Percentiles rank a stretch among this genome's conserved stretches.
Conservation (phyloP, 2,113 vertebrate genomes). For the Epinephelus moara region DNA sequence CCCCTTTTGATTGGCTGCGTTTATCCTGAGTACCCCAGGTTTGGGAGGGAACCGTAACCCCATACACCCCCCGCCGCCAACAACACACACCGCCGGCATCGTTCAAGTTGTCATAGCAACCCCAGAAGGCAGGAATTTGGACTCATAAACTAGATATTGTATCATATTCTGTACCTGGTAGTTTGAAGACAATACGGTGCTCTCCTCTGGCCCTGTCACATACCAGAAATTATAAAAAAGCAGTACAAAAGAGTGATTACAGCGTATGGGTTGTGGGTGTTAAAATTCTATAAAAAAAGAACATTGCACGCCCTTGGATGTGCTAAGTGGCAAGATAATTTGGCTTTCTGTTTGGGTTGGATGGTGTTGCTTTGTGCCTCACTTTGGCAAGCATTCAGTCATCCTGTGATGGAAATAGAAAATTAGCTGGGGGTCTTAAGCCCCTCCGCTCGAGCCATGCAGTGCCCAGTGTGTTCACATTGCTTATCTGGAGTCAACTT, state of each 20-base stretch:
- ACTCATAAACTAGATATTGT: slow-evolving; percentile 41
- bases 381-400: slow-evolving; percentile 53
- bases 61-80: not conserved
- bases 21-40: slow-evolving; percentile 78
- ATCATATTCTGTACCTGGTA: slow-evolving; percentile 35
- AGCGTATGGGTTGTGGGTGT: slow-evolving; percentile 21
- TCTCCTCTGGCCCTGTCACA: not conserved
- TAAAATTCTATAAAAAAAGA: slow-evolving; percentile 21
- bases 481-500: slow-evolving; percentile 63
- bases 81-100: slow-evolving; percentile 38
- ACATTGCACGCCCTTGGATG: slow-evolving; percentile 19
- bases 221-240: not conserved
- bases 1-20: slow-evolving; percentile 83
- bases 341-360: slow-evolving; percentile 33
- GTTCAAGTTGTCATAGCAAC: slow-evolving; percentile 74
- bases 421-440: slow-evolving; percentile 69
- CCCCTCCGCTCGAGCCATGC: slow-evolving; percentile 40
- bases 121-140: slow-evolving; percentile 44
- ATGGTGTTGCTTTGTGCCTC: slow-evolving; percentile 25
- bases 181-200: slow-evolving; percentile 9
- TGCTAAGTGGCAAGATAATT: slow-evolving; percentile 42
- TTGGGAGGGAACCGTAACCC: slow-evolving; percentile 59
- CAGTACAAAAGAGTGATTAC: slow-evolving; percentile 7
- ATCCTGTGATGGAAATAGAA: slow-evolving; percentile 66
- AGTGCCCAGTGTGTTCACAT: slow-evolving; percentile 38